phyloP scores from a whole-genome alignment of 2,797 vertebrate species.

The Ptychobarbus kaznakovi region DNA sequence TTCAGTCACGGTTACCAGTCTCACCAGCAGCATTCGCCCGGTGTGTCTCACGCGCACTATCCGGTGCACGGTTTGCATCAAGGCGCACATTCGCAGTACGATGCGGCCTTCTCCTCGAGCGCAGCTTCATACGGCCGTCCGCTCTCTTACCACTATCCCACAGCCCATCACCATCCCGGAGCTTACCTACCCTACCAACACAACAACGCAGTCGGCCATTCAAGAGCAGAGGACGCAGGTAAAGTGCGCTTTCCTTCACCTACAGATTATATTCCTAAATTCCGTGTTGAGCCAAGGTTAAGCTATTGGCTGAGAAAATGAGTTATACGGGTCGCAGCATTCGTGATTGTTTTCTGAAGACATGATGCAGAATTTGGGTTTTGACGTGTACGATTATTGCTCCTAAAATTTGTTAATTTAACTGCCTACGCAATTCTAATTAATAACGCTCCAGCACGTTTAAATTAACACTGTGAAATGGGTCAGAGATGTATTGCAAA shows the following conservation, averaged over 20 bases:
- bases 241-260: slow-evolving; percentile 48
- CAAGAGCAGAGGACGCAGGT: slow-evolving; percentile 82
- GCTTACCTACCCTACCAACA: slow-evolving; percentile 82
- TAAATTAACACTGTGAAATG: background rate
- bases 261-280: background rate
- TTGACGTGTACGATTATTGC: background rate
- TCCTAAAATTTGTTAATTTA: background rate
- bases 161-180: slow-evolving; percentile 75
- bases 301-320: background rate
- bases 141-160: slow-evolving; percentile 80
- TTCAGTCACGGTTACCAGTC: slow-evolving; percentile 81
- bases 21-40: slow-evolving; percentile 78
- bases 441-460: background rate
- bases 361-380: background rate
- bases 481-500: background rate
- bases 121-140: slow-evolving; percentile 78
- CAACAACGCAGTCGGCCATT: slow-evolving; percentile 74
- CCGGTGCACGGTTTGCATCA: slow-evolving; percentile 80
- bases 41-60: slow-evolving; percentile 80
- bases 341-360: background rate
- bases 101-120: slow-evolving; percentile 75
- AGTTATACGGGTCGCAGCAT: background rate
- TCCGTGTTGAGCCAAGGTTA: background rate
- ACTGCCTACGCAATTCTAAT: background rate
- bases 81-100: slow-evolving; percentile 77